phyloP scores from a whole-genome alignment of 2,888 invertebrate species.

The Diarsia brunnea region DNA sequence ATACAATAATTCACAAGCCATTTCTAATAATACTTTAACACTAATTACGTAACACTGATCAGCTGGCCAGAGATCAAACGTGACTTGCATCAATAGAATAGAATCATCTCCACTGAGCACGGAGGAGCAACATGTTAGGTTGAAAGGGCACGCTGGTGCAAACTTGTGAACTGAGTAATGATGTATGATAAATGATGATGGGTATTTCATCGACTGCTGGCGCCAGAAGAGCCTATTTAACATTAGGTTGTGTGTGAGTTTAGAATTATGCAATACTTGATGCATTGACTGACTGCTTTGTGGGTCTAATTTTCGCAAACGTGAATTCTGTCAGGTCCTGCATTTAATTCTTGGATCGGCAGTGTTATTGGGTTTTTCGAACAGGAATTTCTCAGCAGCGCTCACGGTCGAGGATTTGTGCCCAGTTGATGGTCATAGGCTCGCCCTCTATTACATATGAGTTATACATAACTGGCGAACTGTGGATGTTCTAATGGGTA shows the following conservation, averaged over 20 bases:
- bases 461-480: too few species aligned
- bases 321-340: too few species aligned
- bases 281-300: neutral
- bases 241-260: too few species aligned
- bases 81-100: conserved; percentile 50
- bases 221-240: conserved; percentile 23
- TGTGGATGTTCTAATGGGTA: too few species aligned
- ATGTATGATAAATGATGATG: conserved; percentile 44
- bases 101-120: conserved; percentile 31
- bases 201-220: conserved; percentile 28
- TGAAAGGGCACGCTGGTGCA: conserved; percentile 51
- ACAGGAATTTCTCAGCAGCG: too few species aligned
- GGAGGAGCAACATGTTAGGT: conserved; percentile 31
- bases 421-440: too few species aligned
- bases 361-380: too few species aligned
- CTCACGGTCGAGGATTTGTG: too few species aligned
- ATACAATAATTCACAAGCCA: neutral
- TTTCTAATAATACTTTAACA: conserved; percentile 22
- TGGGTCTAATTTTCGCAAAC: too few species aligned
- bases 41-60: conserved; percentile 36
- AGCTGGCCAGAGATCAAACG: conserved; percentile 27
- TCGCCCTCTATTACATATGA: too few species aligned
- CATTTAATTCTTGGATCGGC: too few species aligned
- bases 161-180: conserved; percentile 54
- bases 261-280: neutral